phyloP scores from a whole-genome alignment of 2,113 vertebrate genomes.

The Ceratotherium simum region DNA sequence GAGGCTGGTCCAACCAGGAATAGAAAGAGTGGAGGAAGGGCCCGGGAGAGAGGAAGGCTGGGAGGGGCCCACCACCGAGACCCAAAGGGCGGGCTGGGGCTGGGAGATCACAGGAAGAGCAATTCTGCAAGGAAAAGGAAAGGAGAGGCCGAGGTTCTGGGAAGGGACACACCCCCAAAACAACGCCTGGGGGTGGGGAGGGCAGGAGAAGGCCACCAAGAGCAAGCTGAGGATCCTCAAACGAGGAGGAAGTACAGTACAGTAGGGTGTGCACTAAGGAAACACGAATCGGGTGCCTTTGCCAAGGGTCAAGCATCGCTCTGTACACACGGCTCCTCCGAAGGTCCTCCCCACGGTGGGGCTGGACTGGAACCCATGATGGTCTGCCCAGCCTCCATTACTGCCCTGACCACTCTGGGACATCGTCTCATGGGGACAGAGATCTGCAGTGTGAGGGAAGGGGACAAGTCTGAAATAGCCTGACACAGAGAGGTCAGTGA shows the following conservation, averaged over 20 bases:
- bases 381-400: neutral
- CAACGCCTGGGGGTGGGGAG: neutral
- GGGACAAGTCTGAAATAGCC: neutral
- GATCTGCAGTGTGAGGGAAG: neutral
- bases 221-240: neutral
- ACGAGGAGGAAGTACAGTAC: neutral
- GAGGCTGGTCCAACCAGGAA: slow-evolving; percentile 68
- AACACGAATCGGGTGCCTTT: neutral
- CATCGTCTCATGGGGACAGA: neutral
- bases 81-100: slow-evolving; percentile 30
- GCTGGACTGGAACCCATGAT: no score
- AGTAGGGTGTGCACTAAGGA: neutral
- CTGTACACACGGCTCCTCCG: neutral
- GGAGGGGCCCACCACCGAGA: neutral
- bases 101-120: slow-evolving; percentile 75
- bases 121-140: slow-evolving; percentile 72
- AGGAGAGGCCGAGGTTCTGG: slow-evolving; percentile 78
- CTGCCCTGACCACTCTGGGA: neutral
- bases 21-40: slow-evolving; percentile 74
- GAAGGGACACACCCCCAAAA: slow-evolving; percentile 61
- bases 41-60: slow-evolving; percentile 56
- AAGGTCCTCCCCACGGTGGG: no score
- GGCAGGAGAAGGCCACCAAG: neutral
- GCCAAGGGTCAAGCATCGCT: neutral
- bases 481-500: neutral